phyloP scores from a whole-genome alignment of 1,140 invertebrate species.

The Copidosoma floridanum region DNA sequence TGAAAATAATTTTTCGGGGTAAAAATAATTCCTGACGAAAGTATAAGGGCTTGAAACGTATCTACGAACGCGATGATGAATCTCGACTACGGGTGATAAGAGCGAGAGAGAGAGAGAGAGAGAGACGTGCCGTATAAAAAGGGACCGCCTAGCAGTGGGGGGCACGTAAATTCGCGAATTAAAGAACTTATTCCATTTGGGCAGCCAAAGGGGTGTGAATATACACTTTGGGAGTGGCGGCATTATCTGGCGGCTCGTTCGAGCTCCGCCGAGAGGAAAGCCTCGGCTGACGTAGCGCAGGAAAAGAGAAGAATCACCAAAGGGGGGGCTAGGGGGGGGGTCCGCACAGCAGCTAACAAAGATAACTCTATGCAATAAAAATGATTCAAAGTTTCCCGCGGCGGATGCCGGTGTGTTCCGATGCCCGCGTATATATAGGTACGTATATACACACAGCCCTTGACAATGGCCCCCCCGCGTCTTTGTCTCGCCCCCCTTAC shows the following conservation, averaged over 20 bases:
- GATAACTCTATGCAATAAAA: slow-evolving; percentile 61
- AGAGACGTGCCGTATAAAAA: neutral
- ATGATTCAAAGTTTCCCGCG: slow-evolving; percentile 60
- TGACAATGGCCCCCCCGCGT: slow-evolving; percentile 58
- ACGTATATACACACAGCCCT: too few relatives aligned
- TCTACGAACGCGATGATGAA: too few relatives aligned
- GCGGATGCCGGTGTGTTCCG: slow-evolving; percentile 57
- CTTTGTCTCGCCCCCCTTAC: slow-evolving; percentile 54
- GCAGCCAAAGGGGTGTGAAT: slow-evolving; percentile 58
- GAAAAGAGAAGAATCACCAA: slow-evolving; percentile 28
- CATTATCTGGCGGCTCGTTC: slow-evolving; percentile 48
- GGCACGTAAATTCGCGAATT: slow-evolving; percentile 55
- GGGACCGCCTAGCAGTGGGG: slow-evolving; percentile 32
- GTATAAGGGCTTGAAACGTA: too few relatives aligned
- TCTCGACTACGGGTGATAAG: too few relatives aligned
- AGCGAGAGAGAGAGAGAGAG: too few relatives aligned
- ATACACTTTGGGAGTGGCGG: slow-evolving; percentile 55
- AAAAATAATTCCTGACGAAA: slow-evolving; percentile 20
- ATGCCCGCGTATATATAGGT: slow-evolving; percentile 55
- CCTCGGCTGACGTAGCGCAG: neutral
- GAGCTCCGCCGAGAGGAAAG: slow-evolving; percentile 18
- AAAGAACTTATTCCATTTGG: slow-evolving; percentile 60
- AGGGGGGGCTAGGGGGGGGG: slow-evolving; percentile 33
- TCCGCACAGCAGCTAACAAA: slow-evolving; percentile 56
- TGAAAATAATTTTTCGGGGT: slow-evolving; percentile 7